A percentile compares a stretch with the other conserved stretches of the same genome.
These are phyloP conservation scores for Burhinus oedicnemus DNA, from an alignment of 2,113 vertebrate species.

Conservation along the genomic window DNA sequence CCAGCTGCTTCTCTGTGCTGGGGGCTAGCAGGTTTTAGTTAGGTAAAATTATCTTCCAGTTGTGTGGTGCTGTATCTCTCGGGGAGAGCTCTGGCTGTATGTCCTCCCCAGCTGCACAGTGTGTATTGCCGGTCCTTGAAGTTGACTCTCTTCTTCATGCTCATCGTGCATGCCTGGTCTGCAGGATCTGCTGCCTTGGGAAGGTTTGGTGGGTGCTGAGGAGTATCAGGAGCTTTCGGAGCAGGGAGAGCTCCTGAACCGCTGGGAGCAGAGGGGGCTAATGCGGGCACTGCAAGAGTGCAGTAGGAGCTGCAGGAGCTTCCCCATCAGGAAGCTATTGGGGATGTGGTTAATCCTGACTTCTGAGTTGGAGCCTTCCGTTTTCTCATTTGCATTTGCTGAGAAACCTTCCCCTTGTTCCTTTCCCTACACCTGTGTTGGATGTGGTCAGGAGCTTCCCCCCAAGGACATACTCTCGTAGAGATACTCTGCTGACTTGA, in stretches of 20 bases:
- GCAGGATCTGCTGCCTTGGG: neutral
- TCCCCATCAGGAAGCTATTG: too few species aligned
- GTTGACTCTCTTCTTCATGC: neutral
- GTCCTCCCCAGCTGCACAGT: neutral
- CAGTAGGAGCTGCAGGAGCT: neutral
- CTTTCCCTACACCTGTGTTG: neutral
- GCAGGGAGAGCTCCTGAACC: neutral
- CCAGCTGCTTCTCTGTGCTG: neutral
- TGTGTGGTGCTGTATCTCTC: fast-evolving
- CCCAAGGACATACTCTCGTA: fast-evolving
- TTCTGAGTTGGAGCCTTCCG: neutral
- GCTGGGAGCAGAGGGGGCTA: neutral
- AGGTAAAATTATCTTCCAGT: neutral
- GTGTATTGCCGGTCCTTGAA: neutral
- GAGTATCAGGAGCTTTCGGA: neutral
- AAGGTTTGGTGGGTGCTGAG: neutral
- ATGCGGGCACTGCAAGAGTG: neutral
- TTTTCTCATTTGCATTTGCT: neutral
- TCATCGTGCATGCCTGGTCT: fast-evolving
- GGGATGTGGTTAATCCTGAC: neutral
- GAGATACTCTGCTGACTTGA: neutral
- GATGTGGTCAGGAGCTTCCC: neutral
- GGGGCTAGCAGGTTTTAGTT: neutral
- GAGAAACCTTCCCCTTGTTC: neutral
- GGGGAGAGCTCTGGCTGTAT: neutral